These are phyloP conservation scores for Muscina levida DNA, from an alignment of 2,888 invertebrate species.

Conservation along the genomic window DNA sequence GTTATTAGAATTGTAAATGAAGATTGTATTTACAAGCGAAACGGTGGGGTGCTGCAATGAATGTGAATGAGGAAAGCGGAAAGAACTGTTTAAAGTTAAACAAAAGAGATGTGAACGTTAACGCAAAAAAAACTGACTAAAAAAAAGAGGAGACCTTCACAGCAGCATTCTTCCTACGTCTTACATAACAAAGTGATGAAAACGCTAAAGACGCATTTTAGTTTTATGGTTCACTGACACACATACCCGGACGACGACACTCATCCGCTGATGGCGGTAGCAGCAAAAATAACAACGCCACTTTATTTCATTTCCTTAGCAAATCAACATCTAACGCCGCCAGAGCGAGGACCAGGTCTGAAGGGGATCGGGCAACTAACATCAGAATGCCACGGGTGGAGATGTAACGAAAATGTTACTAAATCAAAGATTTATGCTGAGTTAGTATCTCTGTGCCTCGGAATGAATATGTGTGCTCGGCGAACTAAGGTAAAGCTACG, in stretches of 20 bases:
- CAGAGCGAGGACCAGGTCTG: not conserved
- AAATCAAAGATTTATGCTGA: slow-evolving; percentile 55
- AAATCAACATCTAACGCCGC: slow-evolving; percentile 53
- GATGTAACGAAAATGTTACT: slow-evolving; percentile 42
- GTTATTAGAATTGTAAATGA: slow-evolving; percentile 61
- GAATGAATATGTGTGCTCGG: slow-evolving; percentile 13
- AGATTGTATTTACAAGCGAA: slow-evolving; percentile 44
- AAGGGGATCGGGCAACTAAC: slow-evolving; percentile 9
- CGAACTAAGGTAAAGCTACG: slow-evolving; percentile 45
- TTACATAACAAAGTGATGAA: slow-evolving; percentile 7
- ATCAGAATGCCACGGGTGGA: slow-evolving; percentile 16
- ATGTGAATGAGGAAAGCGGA: slow-evolving; percentile 19
- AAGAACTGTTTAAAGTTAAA: slow-evolving; percentile 50
- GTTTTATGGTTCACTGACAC: slow-evolving; percentile 60
- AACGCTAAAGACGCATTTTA: slow-evolving; percentile 60
- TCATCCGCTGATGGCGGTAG: slow-evolving; percentile 19
- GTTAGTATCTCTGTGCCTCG: not conserved
- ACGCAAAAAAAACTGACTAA: not conserved
- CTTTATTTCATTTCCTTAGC: slow-evolving; percentile 59
- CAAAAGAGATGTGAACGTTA: slow-evolving; percentile 8
- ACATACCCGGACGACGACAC: slow-evolving; percentile 30
- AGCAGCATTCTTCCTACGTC: slow-evolving; percentile 24
- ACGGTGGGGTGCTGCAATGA: not conserved
- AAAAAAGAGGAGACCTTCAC: slow-evolving; percentile 33
- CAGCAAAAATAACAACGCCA: slow-evolving; percentile 30